These are phyloP conservation scores for Acleris holmiana DNA, from an alignment of 2,888 invertebrate species.

Conservation along the genomic window DNA sequence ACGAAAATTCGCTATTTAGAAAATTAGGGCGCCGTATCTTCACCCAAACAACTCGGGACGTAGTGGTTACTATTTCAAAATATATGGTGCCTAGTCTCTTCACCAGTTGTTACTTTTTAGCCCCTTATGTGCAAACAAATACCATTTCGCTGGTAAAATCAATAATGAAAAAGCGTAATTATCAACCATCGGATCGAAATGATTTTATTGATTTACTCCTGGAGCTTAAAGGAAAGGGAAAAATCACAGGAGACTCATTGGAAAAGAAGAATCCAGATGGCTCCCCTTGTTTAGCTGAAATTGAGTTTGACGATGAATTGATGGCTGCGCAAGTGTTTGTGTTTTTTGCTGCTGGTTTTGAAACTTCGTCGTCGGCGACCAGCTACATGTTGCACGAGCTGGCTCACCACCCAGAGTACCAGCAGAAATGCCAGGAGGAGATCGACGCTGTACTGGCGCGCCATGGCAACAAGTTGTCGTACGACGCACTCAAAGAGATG, in stretches of 20 bases:
- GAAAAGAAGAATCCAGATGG: constrained; percentile 40
- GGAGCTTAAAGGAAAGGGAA: constrained; percentile 43
- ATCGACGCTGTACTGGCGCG: constrained; percentile 44
- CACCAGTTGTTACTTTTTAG: constrained; percentile 1
- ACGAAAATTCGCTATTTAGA: constrained; percentile 43
- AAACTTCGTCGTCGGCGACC: constrained; percentile 46
- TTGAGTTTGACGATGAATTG: constrained; percentile 40
- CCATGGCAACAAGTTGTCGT: constrained; percentile 44
- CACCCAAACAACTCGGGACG: constrained; percentile 19
- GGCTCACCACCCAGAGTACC: constrained; percentile 43
- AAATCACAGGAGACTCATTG: constrained; percentile 41
- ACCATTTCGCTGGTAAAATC: constrained; percentile 31
- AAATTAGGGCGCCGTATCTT: constrained; percentile 42
- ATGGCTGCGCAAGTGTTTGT: constrained; percentile 46
- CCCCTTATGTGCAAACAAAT: constrained; percentile 12
- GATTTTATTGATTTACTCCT: constrained; percentile 48
- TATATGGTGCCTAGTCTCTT: constrained; percentile 15
- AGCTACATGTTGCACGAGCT: constrained; percentile 45
- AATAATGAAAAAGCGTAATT: constrained; percentile 41
- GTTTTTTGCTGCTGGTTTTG: constrained; percentile 47
- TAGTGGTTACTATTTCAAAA: constrained; percentile 20
- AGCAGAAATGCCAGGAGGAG: constrained; percentile 43
- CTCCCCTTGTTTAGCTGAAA: constrained; percentile 29
- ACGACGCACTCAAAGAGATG: constrained; percentile 48
- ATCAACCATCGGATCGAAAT: constrained; percentile 43